A percentile compares a stretch with the other conserved stretches of the same genome.
Conservation (phyloP, 2,888 invertebrate genomes). For the Quadroppia sp. region DNA sequence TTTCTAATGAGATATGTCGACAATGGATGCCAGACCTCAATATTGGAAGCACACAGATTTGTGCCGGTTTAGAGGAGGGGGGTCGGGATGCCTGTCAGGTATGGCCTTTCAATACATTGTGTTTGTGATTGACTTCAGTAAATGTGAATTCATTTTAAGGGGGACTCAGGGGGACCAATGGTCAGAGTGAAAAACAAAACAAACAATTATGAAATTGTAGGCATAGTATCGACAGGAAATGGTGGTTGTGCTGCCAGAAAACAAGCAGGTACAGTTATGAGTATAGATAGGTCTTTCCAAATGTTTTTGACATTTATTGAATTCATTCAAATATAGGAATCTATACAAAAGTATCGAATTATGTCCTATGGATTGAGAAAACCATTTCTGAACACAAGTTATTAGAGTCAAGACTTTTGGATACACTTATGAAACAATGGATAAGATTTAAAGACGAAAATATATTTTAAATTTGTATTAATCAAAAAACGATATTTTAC, state of each 20-base stretch:
- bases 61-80: slow-evolving; percentile 46
- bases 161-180: slow-evolving; percentile 44
- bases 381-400: slow-evolving; percentile 34
- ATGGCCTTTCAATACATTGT: neutral
- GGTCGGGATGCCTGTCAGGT: slow-evolving; percentile 47
- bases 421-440: neutral
- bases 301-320: too few species aligned
- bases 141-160: slow-evolving; percentile 5
- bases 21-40: slow-evolving; percentile 44
- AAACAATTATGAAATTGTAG: slow-evolving; percentile 38
- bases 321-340: too few species aligned
- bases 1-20: slow-evolving; percentile 44
- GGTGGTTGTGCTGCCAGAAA: slow-evolving; percentile 40
- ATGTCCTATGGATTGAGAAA: slow-evolving; percentile 42
- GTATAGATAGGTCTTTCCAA: too few species aligned
- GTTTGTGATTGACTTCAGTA: neutral
- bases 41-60: slow-evolving; percentile 44
- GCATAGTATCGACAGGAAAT: slow-evolving; percentile 46
- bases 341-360: slow-evolving; percentile 44
- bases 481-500: neutral
- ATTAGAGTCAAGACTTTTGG: slow-evolving; percentile 35
- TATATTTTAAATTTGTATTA: neutral
- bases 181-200: neutral
- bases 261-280: slow-evolving; percentile 43
- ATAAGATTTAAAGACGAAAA: neutral